Evolutionary conservation across 1,140 invertebrate species (phyloP).

Genomic region (Brachionus asplanchnoidis): DNA sequence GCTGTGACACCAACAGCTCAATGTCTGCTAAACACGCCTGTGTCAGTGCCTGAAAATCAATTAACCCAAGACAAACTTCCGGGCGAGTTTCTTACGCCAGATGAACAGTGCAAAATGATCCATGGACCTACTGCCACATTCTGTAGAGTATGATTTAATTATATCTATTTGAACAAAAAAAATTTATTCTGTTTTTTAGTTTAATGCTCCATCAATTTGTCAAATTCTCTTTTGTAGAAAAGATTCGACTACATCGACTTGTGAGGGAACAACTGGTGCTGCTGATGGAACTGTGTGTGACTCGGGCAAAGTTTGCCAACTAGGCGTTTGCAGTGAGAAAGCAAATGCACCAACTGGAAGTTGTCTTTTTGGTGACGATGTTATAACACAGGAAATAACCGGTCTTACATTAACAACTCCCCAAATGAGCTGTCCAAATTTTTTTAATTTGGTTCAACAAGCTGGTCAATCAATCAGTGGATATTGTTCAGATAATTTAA

Average conservation of each 20-base stretch:
- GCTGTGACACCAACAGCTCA: background rate
- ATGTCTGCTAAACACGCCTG: background rate
- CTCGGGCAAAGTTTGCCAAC: background rate
- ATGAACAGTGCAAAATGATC: constrained; percentile 40
- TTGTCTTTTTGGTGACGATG: background rate
- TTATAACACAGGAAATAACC: background rate
- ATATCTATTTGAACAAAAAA: background rate
- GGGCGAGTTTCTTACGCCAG: background rate
- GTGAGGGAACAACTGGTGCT: background rate
- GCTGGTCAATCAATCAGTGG: background rate
- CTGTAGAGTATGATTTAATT: constrained; percentile 3
- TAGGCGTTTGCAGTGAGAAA: background rate
- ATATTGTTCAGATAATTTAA: background rate
- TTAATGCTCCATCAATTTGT: background rate
- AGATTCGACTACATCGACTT: background rate
- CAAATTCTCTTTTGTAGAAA: background rate
- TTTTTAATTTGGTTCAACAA: background rate
- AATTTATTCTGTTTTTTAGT: background rate
- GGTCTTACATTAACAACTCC: background rate
- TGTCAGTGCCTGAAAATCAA: background rate
- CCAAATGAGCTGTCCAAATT: background rate
- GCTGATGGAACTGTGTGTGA: constrained; percentile 25
- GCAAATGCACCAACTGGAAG: background rate
- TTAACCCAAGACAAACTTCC: background rate
- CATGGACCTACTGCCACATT: constrained; percentile 1